Percentiles rank a stretch among this genome's conserved stretches.
Conservation (phyloP, 92 coral and sea anemone genomes). For the Micromussa lordhowensis region DNA sequence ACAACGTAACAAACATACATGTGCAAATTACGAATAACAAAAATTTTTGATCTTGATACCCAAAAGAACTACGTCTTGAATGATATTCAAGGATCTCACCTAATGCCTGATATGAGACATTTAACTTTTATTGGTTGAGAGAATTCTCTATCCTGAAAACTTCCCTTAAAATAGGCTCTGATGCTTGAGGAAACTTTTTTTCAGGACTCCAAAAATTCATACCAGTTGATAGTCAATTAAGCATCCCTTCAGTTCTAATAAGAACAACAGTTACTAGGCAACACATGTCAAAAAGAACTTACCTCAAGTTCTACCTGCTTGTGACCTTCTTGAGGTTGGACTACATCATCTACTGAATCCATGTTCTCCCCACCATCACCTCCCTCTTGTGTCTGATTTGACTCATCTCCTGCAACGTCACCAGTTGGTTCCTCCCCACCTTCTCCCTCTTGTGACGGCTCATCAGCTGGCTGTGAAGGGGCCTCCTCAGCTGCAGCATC, state of each 20-base stretch:
- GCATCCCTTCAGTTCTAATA: not conserved
- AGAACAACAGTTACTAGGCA: not conserved
- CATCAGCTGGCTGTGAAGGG: constrained; percentile 7
- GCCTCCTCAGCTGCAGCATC: constrained; percentile 31
- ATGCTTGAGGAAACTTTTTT: not conserved
- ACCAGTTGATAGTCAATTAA: not conserved
- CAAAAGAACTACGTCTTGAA: not conserved
- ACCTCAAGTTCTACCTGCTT: constrained; percentile 11
- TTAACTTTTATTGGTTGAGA: not conserved
- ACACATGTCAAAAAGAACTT: not conserved
- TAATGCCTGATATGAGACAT: not conserved
- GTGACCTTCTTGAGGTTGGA: constrained; percentile 16
- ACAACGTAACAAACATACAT: no score
- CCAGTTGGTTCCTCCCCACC: constrained; percentile 16
- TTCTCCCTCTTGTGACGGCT: constrained; percentile 31
- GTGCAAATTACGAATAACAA: no score
- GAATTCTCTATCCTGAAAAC: not conserved
- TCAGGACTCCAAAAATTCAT: not conserved
- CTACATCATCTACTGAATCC: not conserved
- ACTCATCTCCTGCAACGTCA: constrained; percentile 28
- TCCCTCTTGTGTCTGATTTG: constrained; percentile 24
- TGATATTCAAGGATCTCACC: not conserved
- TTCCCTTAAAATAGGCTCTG: not conserved
- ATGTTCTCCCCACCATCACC: constrained; percentile 20
- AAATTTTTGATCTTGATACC: not conserved